Percentiles rank a stretch among this genome's conserved stretches.
Conservation (phyloP, 2,797 vertebrate genomes). For the Gallinago solitaria region DNA sequence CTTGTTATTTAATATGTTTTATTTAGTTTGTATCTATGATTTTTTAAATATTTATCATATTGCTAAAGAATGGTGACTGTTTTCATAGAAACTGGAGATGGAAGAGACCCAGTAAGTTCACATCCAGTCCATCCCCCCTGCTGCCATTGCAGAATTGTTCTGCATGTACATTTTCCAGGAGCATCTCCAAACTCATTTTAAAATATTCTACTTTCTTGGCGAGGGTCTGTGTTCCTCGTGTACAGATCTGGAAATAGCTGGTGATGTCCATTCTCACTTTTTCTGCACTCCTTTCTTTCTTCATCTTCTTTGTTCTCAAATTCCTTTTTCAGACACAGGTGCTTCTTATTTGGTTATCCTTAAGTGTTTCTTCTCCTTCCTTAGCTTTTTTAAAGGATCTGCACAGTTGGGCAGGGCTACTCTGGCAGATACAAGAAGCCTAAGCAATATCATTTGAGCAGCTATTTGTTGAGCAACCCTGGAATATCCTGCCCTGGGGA, state of each 20-base stretch:
- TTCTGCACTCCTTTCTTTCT: neutral
- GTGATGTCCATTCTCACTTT: neutral
- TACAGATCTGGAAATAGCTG: neutral
- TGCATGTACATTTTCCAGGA: constrained; percentile 51
- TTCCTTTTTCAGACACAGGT: neutral
- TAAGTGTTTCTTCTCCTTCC: constrained; percentile 4
- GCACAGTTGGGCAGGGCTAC: constrained; percentile 12
- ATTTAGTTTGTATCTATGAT: constrained; percentile 70
- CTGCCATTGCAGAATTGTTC: constrained; percentile 45
- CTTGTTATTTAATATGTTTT: constrained; percentile 71
- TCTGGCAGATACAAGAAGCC: constrained; percentile 42
- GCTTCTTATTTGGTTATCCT: constrained; percentile 21
- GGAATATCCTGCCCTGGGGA: constrained; percentile 59
- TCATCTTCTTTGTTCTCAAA: neutral
- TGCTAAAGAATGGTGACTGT: constrained; percentile 70
- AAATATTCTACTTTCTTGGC: neutral
- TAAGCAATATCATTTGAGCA: constrained; percentile 32
- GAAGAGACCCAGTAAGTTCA: constrained; percentile 68
- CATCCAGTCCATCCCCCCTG: constrained; percentile 67
- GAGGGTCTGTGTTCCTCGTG: neutral
- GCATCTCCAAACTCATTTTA: constrained; percentile 30
- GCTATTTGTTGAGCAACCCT: constrained; percentile 58
- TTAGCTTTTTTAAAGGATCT: constrained; percentile 3
- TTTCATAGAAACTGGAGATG: constrained; percentile 68
- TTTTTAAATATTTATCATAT: constrained; percentile 70